Evolutionary conservation across 1,140 invertebrate genomes (phyloP).

Genomic region (Papilio xuthus): DNA sequence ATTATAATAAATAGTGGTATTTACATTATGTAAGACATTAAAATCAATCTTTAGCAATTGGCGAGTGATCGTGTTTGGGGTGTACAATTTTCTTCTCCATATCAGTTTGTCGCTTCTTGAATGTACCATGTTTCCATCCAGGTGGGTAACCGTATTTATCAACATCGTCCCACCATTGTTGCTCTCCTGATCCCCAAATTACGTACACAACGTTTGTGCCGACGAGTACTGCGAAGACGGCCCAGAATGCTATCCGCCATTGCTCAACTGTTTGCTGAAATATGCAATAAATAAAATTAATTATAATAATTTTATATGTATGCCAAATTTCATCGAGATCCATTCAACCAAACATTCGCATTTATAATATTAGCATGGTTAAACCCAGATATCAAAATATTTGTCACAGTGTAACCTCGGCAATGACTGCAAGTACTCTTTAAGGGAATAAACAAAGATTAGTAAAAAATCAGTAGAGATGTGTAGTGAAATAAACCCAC

Average conservation of each 20-base stretch:
- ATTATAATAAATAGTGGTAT: conserved; percentile 25
- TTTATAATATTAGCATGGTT: no score
- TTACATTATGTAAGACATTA: neutral
- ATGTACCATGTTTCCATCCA: conserved; percentile 69
- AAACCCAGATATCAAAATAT: no score
- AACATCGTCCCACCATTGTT: conserved; percentile 86
- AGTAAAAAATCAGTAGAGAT: no score
- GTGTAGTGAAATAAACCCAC: no score
- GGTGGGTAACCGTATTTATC: conserved; percentile 71
- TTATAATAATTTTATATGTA: no score
- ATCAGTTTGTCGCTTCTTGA: conserved; percentile 54
- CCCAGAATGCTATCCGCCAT: conserved; percentile 85
- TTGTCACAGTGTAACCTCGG: neutral
- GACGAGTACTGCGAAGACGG: conserved; percentile 82
- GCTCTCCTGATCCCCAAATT: conserved; percentile 86
- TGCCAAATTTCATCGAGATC: no score
- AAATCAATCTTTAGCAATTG: conserved; percentile 56
- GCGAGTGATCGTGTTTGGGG: conserved; percentile 73
- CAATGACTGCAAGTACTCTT: neutral
- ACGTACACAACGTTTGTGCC: conserved; percentile 87
- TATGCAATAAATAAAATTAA: no score
- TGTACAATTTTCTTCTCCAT: conserved; percentile 69
- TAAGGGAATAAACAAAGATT: neutral
- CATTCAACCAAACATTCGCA: no score
- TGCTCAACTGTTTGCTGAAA: conserved; percentile 86